A percentile compares a stretch with the other conserved stretches of the same genome.
Evolutionary conservation across 2,888 invertebrate genomes (phyloP).

Genomic region (Autographa pulchrina): DNA sequence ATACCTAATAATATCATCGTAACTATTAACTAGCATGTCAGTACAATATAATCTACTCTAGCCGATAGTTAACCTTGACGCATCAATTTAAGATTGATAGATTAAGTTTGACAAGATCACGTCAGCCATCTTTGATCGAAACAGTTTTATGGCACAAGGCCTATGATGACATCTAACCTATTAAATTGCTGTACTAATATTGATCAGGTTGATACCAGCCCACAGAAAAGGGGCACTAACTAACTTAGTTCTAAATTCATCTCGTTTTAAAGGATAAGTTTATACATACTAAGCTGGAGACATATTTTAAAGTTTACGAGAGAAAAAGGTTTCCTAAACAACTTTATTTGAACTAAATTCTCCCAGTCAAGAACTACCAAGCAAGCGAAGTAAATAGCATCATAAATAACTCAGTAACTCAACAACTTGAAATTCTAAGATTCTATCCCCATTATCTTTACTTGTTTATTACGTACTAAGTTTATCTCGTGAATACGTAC

Average conservation of each 20-base stretch:
- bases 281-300: not conserved
- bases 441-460: slow-evolving; percentile 29
- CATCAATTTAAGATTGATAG: slow-evolving; percentile 54
- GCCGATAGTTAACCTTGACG: slow-evolving; percentile 44
- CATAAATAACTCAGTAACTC: slow-evolving; percentile 18
- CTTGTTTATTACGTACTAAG: slow-evolving; percentile 48
- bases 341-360: not conserved
- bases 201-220: not conserved
- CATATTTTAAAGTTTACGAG: not conserved
- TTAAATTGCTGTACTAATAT: not conserved
- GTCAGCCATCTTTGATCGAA: slow-evolving; percentile 25
- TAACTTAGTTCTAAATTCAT: too few relatives aligned
- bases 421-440: slow-evolving; percentile 26
- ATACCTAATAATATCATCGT: slow-evolving; percentile 22
- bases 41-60: slow-evolving; percentile 30
- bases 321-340: not conserved
- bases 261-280: not conserved
- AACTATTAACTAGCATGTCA: slow-evolving; percentile 35
- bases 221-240: not conserved
- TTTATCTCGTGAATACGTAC: slow-evolving; percentile 39
- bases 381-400: slow-evolving; percentile 7
- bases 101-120: slow-evolving; percentile 42
- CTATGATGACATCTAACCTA: slow-evolving; percentile 5
- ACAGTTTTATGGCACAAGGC: slow-evolving; percentile 44
- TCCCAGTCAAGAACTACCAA: not conserved